Evolutionary conservation across 2,113 vertebrate genomes (phyloP).

Genomic region (Cheirogaleus medius): DNA sequence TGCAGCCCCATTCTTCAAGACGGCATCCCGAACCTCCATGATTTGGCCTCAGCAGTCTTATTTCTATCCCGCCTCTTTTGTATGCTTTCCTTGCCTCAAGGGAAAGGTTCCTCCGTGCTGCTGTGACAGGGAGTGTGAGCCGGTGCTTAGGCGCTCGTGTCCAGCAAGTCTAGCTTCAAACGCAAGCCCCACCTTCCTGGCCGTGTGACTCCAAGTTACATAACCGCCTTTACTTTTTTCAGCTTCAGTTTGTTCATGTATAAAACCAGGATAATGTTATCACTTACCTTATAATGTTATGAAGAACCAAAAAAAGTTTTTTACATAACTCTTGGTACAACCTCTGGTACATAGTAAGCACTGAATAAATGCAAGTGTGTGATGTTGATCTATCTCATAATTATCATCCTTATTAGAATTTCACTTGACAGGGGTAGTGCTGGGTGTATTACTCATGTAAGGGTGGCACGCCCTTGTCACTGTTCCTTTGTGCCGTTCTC

Average conservation of each 20-base stretch:
- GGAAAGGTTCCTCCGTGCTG: rapidly evolving
- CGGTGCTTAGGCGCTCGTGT: not conserved
- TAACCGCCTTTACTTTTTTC: not conserved
- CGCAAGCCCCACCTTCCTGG: not conserved
- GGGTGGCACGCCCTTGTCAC: not conserved
- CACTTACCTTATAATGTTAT: not conserved
- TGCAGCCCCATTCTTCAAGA: not conserved
- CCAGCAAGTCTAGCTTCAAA: not conserved
- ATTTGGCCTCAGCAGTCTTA: not conserved
- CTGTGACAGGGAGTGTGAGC: no score
- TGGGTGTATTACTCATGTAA: not conserved
- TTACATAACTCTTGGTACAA: not conserved
- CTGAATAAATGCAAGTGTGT: not conserved
- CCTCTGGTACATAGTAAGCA: not conserved
- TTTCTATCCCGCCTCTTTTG: not conserved
- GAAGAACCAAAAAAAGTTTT: not conserved
- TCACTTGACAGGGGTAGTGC: not conserved
- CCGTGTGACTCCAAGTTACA: not conserved
- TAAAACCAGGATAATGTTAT: not conserved
- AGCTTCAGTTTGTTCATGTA: not conserved
- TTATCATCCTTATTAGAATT: not conserved
- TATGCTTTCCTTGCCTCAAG: not conserved
- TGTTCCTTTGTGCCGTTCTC: not conserved
- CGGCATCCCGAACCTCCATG: rapidly evolving
- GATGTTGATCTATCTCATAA: not conserved